Conservation (phyloP, 2,888 invertebrate genomes). For the Pristionchus entomophagus region DNA sequence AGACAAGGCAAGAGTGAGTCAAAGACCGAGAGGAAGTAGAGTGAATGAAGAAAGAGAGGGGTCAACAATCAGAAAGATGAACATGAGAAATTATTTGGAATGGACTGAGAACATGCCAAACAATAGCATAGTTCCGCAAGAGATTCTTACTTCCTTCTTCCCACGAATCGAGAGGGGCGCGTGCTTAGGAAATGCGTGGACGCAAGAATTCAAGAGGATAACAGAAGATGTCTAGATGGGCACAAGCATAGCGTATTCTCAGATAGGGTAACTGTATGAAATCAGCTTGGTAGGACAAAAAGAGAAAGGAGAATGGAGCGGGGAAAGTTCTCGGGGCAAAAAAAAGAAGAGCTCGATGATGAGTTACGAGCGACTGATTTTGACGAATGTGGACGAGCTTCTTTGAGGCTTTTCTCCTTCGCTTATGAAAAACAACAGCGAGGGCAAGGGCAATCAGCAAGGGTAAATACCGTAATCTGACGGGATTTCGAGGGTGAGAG, state of each 20-base stretch:
- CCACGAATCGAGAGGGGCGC: neutral
- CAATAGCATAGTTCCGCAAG: no score
- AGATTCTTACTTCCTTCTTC: no score
- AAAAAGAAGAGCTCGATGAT: neutral
- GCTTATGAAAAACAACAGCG: neutral
- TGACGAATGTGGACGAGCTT: neutral
- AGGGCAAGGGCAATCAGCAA: neutral
- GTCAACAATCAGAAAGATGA: slow-evolving; percentile 1
- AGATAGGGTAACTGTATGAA: no score
- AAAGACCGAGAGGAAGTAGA: neutral
- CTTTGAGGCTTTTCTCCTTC: neutral
- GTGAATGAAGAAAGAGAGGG: neutral
- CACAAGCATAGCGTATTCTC: no score
- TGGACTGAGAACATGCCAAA: neutral
- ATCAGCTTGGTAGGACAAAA: no score
- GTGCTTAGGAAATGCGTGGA: neutral
- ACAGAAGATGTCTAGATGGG: no score
- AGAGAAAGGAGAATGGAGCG: no score
- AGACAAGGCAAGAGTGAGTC: neutral
- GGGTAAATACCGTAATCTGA: no score
- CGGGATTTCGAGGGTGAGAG: no score
- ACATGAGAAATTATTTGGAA: neutral
- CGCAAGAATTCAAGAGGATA: neutral
- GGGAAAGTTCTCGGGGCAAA: neutral
- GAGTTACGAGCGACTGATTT: slow-evolving; percentile 14